Conservation (phyloP, 2,888 invertebrate species). For the Drosophila merina region DNA sequence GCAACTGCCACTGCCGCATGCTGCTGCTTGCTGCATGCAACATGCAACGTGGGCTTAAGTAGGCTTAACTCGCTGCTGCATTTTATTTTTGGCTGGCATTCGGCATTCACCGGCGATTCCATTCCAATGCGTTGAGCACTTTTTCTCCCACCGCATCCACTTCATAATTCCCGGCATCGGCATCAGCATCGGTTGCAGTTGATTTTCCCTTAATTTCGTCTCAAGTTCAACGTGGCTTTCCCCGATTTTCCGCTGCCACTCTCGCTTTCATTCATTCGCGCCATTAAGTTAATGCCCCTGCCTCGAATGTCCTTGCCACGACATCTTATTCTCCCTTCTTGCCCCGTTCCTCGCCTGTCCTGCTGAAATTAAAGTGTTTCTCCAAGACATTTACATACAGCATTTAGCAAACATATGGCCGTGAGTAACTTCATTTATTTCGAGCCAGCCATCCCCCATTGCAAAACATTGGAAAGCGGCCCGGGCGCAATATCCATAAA, state of each 20-base stretch:
- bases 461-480: conserved; percentile 60
- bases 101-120: background rate
- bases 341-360: background rate
- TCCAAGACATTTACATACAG: conserved; percentile 74
- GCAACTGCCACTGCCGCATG: conserved; percentile 30
- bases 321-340: background rate
- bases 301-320: conserved; percentile 46
- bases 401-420: conserved; percentile 74
- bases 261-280: conserved; percentile 63
- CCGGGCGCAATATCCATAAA: conserved; percentile 77
- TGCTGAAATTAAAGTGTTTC: conserved; percentile 70
- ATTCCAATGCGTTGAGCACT: conserved; percentile 5
- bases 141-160: conserved; percentile 47
- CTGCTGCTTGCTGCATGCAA: conserved; percentile 53
- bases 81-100: conserved; percentile 63
- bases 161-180: conserved; percentile 58
- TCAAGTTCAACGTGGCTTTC: conserved; percentile 55
- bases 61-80: conserved; percentile 62
- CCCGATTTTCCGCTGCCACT: conserved; percentile 24
- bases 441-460: conserved; percentile 20
- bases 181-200: conserved; percentile 23
- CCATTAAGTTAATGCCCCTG: conserved; percentile 67
- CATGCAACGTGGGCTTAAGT: conserved; percentile 63
- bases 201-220: conserved; percentile 60
- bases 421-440: conserved; percentile 77